Conservation (phyloP, 1,140 invertebrate genomes). For the Drosophila equinoxialis region DNA sequence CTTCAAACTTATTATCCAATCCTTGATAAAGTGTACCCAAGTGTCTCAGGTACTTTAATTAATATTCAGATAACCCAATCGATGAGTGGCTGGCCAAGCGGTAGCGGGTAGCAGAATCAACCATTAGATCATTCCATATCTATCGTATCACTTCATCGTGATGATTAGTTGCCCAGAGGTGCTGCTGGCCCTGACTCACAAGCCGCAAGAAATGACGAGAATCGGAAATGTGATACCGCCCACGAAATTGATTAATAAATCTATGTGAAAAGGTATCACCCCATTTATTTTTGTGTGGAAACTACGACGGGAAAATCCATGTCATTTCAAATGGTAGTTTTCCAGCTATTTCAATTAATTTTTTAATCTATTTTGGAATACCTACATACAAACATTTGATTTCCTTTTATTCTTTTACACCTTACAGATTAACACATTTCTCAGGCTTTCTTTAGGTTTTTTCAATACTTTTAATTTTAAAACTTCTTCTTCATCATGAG, state of each 20-base stretch:
- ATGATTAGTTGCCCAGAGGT: background rate
- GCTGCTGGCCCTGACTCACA: conserved; percentile 4
- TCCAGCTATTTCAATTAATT: too few species aligned
- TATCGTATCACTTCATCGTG: conserved; percentile 7
- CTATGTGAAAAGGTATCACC: background rate
- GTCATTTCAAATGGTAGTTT: too few species aligned
- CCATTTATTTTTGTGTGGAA: background rate
- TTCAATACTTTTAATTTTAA: background rate
- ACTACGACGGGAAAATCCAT: background rate
- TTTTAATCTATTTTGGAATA: too few species aligned
- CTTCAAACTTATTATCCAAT: conserved; percentile 20
- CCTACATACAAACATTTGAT: too few species aligned
- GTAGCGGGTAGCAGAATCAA: background rate
- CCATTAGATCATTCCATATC: conserved; percentile 11
- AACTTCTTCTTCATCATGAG: conserved; percentile 5
- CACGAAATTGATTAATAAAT: conserved; percentile 9
- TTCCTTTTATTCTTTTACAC: too few species aligned
- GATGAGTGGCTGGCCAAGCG: background rate
- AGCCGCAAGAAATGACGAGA: background rate
- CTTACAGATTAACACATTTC: too few species aligned
- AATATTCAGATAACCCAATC: conserved; percentile 1
- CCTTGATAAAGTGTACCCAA: background rate
- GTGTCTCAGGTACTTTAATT: background rate
- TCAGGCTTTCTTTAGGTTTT: background rate
- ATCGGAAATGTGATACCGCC: conserved; percentile 8